Evolutionary conservation across 2,113 vertebrate genomes (phyloP), one percentile per base, ranked within the genome.

Genomic region (Seriola rivoliana): DNA sequence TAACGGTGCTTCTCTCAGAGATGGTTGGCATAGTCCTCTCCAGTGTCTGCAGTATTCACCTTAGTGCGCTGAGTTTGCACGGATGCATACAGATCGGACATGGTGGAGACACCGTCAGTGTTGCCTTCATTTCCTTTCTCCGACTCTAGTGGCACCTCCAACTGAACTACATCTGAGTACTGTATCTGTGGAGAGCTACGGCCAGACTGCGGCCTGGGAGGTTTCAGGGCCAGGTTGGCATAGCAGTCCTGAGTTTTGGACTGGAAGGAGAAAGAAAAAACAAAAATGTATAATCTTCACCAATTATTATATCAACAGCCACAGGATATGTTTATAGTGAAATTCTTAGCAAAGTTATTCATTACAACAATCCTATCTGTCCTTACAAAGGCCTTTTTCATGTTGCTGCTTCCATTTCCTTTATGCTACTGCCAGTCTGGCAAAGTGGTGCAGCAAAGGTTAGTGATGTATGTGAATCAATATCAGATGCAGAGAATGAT

Each of bases 21-120:
- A 32, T 93, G 91, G 87, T 95, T 95, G 57, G 95, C 94, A 3
- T 94, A 95, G 2, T 77, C 88, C 52, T 95, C 87, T 23, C 69
- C 79, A 0, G 57, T 52, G 1, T 85, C 84, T 40, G 80, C 59
- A 10, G 73, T 76, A 64, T 91, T 71, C 8, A 90, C 13, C 3
- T 94, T 95, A 62, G 74, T 40, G 17, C 88, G 89, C 55, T 93
- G 91, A 8, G 82, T 91, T 64, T 94, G 91, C 32, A 95, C 95
- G 1, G 94, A 93, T 4, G 95, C 93, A 3, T 95, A 95, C 48
- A 95, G 79, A 62, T 95, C 95, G 19, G 93, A 94, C 57, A 92
- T 10, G 17, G 78, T 74, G 19, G 92, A 91, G 16, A 78, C 21
- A 0, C 62, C 38, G 0, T 93, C 91, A 7, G 63, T 16, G 36